Conservation (phyloP, 2,888 invertebrate species). For the Nemurella pictetii region DNA sequence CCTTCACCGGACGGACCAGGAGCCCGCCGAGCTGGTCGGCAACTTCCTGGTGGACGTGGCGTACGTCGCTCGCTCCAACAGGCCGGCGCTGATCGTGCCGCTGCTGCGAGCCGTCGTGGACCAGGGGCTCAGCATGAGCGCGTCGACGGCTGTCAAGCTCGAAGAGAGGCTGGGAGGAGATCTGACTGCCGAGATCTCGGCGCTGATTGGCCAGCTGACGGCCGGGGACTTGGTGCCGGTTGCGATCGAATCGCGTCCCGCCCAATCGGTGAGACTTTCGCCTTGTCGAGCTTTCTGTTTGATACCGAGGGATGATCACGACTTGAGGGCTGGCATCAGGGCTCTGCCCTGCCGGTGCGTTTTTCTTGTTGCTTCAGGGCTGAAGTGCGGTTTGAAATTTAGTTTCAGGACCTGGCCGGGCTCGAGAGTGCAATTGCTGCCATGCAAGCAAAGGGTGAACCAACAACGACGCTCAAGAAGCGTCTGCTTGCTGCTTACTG, state of each 20-base stretch:
- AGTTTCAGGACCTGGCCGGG: not conserved
- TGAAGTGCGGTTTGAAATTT: not conserved
- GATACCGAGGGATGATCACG: no score
- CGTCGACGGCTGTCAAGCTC: slow-evolving; percentile 62
- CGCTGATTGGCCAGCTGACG: slow-evolving; percentile 64
- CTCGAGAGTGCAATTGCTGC: slow-evolving; percentile 44
- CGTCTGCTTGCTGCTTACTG: slow-evolving; percentile 65
- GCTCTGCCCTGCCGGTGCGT: no score
- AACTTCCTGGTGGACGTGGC: slow-evolving; percentile 3
- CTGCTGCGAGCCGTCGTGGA: slow-evolving; percentile 52
- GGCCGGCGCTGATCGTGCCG: not conserved
- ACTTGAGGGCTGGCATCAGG: no score
- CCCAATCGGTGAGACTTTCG: not conserved
- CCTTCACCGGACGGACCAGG: slow-evolving; percentile 55
- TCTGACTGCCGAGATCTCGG: slow-evolving; percentile 66
- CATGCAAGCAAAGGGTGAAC: slow-evolving; percentile 61
- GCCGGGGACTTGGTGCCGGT: slow-evolving; percentile 44
- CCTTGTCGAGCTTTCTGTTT: no score
- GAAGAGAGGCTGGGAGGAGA: slow-evolving; percentile 67
- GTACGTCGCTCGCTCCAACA: not conserved
- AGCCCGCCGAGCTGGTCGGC: slow-evolving; percentile 36
- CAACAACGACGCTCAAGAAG: slow-evolving; percentile 62
- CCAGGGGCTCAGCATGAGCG: slow-evolving; percentile 68
- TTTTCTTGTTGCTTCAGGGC: not conserved
- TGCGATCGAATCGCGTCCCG: not conserved